These are phyloP conservation scores for Crypturellus undulatus DNA, from an alignment of 2,113 vertebrate genomes.

Conservation along the genomic window DNA sequence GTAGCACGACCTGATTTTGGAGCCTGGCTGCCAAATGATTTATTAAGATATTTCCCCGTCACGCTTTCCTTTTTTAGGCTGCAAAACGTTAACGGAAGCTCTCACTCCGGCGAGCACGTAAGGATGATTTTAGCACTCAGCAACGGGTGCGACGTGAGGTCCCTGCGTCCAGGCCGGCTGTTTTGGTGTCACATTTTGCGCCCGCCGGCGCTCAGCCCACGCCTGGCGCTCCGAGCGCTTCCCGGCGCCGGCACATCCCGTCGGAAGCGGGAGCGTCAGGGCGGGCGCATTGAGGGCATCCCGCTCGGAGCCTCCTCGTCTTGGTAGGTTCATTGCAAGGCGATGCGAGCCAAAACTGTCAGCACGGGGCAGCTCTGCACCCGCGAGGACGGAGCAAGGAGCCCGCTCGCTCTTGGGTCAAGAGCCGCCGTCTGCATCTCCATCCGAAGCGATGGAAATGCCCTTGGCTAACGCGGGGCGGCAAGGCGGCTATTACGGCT, in stretches of 20 bases:
- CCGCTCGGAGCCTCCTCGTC: not conserved
- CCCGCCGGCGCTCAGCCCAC: not conserved
- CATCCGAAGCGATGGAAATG: not conserved
- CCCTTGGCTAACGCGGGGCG: not conserved
- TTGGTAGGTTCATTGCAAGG: not conserved
- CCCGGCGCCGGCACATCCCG: not conserved
- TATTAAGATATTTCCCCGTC: not conserved
- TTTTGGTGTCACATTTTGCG: not conserved
- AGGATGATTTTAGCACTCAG: not conserved
- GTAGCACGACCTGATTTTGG: conserved; percentile 32
- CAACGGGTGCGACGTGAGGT: accelerated
- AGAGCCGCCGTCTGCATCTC: not conserved
- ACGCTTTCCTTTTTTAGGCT: not conserved
- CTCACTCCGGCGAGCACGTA: not conserved
- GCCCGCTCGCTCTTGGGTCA: not conserved
- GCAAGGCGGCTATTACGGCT: not conserved
- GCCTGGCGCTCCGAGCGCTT: not conserved
- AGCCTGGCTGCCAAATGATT: conserved; percentile 1
- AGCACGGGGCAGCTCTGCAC: not conserved
- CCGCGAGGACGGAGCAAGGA: not conserved
- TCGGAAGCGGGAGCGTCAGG: not conserved
- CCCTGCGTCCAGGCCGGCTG: not conserved
- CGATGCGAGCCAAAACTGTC: not conserved
- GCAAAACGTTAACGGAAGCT: not conserved
- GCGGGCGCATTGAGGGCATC: not conserved